A percentile compares a stretch with the other conserved stretches of the same genome.
phyloP scores from a whole-genome alignment of 2,888 invertebrate genomes.

The Coelopa pilipes region DNA sequence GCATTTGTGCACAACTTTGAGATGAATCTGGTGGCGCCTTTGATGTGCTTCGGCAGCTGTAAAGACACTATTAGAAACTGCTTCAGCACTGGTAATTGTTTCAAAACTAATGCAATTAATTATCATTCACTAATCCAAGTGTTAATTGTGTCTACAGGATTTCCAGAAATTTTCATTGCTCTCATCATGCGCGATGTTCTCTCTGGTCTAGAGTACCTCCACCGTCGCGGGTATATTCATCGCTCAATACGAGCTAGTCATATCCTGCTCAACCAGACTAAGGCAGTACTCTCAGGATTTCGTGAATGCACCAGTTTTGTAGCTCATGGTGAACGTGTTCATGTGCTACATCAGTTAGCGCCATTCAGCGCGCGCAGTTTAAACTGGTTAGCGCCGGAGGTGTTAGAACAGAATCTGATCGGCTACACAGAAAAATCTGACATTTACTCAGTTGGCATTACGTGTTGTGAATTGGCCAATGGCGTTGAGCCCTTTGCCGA shows the following conservation, averaged over 20 bases:
- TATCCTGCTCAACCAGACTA: constrained; percentile 78
- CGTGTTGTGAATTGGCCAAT: constrained; percentile 81
- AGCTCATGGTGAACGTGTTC: constrained; percentile 76
- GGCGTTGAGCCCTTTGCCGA: constrained; percentile 89
- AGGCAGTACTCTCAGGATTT: constrained; percentile 81
- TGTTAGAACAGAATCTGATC: constrained; percentile 86
- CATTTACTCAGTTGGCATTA: constrained; percentile 90
- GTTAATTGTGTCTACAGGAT: constrained; percentile 68
- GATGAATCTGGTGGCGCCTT: constrained; percentile 82
- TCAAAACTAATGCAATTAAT: background rate
- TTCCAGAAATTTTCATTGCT: constrained; percentile 85
- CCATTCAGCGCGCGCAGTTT: constrained; percentile 72
- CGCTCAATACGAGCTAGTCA: constrained; percentile 87
- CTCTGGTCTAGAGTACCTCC: constrained; percentile 83
- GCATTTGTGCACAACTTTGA: constrained; percentile 83
- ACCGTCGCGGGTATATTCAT: constrained; percentile 85
- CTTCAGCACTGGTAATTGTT: constrained; percentile 69
- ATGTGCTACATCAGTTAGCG: constrained; percentile 80
- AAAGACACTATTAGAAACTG: constrained; percentile 80
- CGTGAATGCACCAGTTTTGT: constrained; percentile 81
- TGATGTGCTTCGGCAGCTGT: constrained; percentile 88
- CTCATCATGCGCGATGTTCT: constrained; percentile 83
- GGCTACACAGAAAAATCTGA: constrained; percentile 93
- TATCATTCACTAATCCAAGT: background rate
- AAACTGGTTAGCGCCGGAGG: constrained; percentile 93